Percentiles rank a stretch among this genome's conserved stretches.
phyloP scores from a whole-genome alignment of 2,113 vertebrate genomes.

The Percina caprodes region DNA sequence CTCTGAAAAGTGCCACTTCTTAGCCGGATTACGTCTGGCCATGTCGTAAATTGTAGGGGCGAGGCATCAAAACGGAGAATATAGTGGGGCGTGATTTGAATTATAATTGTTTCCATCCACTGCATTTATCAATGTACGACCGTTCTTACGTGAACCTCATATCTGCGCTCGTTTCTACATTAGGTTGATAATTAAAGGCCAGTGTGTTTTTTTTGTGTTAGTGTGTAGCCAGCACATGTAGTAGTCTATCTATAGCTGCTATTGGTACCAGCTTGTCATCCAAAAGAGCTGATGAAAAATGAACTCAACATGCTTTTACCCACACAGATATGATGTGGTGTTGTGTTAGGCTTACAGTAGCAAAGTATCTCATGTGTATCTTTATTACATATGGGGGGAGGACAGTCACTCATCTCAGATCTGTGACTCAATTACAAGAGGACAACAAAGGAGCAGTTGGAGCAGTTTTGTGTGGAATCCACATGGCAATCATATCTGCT shows the following conservation, averaged over 20 bases:
- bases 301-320: slow-evolving; percentile 3
- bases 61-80: no score
- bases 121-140: no score
- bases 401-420: slow-evolving; percentile 56
- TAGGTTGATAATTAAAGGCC: no score
- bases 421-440: slow-evolving; percentile 75
- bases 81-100: no score
- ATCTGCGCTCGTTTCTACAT: no score
- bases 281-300: slow-evolving; percentile 30
- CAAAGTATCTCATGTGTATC: slow-evolving; percentile 55
- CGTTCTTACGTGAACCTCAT: no score
- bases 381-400: slow-evolving; percentile 55
- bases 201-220: background rate
- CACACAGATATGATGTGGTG: slow-evolving; percentile 15
- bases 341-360: slow-evolving; percentile 29
- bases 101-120: no score
- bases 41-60: no score
- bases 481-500: slow-evolving; percentile 77
- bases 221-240: background rate
- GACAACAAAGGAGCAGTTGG: slow-evolving; percentile 70
- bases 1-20: no score
- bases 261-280: background rate
- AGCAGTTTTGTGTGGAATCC: slow-evolving; percentile 69
- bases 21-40: no score
- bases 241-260: slow-evolving; percentile 4